A percentile compares a stretch with the other conserved stretches of the same genome.
These are phyloP conservation scores for Clarias platycephalus DNA, from an alignment of 2,797 vertebrate genomes.

Conservation along the genomic window DNA sequence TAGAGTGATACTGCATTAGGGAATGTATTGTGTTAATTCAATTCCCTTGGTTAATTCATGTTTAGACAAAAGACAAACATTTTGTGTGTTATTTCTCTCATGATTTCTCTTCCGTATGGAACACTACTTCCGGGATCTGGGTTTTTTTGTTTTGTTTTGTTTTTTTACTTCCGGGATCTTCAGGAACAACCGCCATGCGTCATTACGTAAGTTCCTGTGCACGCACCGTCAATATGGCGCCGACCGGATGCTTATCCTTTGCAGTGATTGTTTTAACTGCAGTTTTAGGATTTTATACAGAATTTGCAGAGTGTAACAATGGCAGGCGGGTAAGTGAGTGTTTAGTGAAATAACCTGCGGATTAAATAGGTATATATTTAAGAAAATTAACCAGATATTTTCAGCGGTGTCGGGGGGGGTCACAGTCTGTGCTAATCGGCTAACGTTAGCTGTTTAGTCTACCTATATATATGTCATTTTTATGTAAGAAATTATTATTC, in stretches of 20 bases:
- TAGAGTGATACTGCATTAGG: background rate
- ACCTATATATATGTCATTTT: background rate
- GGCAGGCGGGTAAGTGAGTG: conserved; percentile 27
- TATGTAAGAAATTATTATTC: background rate
- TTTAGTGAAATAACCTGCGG: background rate
- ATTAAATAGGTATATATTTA: background rate
- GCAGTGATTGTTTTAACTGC: background rate
- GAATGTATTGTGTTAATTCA: background rate
- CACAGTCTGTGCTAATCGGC: background rate
- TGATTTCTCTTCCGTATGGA: background rate
- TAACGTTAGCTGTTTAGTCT: background rate
- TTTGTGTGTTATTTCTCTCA: background rate
- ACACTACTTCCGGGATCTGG: background rate
- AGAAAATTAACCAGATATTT: background rate
- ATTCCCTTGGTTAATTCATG: background rate
- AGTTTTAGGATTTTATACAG: background rate
- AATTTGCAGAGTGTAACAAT: conserved; percentile 7
- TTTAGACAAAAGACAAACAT: background rate
- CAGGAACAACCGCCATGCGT: background rate
- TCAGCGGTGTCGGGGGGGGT: background rate
- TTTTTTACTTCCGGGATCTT: background rate
- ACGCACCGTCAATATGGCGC: conserved; percentile 33
- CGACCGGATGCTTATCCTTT: background rate
- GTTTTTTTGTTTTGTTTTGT: too few relatives aligned
- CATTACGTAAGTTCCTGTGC: conserved; percentile 1